Evolutionary conservation across 2,113 vertebrate genomes (phyloP).

Genomic region (Capricornis sumatraensis): DNA sequence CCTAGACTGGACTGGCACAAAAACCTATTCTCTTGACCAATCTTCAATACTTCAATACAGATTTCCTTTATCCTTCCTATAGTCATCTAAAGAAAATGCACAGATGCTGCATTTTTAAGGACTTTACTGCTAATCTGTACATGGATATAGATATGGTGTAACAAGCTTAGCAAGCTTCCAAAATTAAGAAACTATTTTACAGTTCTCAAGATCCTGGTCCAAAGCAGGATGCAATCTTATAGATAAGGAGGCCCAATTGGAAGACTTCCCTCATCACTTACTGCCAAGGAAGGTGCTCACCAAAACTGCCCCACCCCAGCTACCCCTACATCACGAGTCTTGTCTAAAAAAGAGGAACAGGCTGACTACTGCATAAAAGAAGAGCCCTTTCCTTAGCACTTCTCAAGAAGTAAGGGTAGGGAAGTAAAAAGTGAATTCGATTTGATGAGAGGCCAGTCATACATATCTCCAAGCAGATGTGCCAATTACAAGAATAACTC

Average conservation of each 20-base stretch:
- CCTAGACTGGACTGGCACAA: background rate
- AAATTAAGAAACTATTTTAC: background rate
- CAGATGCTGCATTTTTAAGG: background rate
- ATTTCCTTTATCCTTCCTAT: background rate
- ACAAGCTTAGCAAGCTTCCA: background rate
- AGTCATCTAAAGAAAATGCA: background rate
- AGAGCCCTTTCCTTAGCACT: background rate
- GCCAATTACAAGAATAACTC: background rate
- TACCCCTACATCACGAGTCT: background rate
- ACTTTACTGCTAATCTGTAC: background rate
- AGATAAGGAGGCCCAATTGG: background rate
- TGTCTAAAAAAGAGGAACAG: background rate
- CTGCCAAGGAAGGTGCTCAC: background rate
- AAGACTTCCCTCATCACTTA: background rate
- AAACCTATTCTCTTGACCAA: fast-evolving
- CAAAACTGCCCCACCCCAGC: background rate
- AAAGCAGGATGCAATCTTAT: background rate
- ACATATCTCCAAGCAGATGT: background rate
- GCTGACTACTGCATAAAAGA: background rate
- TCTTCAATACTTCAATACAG: background rate
- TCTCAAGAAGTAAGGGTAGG: background rate
- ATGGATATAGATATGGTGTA: background rate
- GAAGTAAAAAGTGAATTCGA: background rate
- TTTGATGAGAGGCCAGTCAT: background rate
- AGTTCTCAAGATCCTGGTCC: background rate